Evolutionary conservation across 1,140 invertebrate genomes (phyloP).

Genomic region (Eciton burchellii): DNA sequence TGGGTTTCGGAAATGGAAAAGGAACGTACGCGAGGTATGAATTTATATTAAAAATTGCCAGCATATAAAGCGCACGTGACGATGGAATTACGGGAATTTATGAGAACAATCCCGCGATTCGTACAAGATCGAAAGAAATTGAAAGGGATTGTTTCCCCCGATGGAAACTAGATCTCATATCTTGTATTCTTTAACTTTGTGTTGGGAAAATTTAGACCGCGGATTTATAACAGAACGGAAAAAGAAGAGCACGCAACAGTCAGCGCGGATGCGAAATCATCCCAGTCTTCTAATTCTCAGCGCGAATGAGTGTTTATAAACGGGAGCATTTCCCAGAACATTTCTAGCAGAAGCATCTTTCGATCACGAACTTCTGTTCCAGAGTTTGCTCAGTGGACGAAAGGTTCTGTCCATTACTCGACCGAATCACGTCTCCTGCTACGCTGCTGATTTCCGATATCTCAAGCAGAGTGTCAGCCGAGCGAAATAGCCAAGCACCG

Average conservation of each 20-base stretch:
- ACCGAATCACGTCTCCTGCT: conserved; percentile 36
- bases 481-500: not conserved
- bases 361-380: conserved; percentile 71
- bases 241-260: conserved; percentile 63
- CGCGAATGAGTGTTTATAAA: conserved; percentile 66
- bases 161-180: not conserved
- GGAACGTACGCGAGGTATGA: conserved; percentile 14
- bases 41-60: conserved; percentile 21
- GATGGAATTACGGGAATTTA: conserved; percentile 6
- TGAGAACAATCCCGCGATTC: not conserved
- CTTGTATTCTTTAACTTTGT: not conserved
- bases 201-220: conserved; percentile 34
- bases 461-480: conserved; percentile 33
- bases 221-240: conserved; percentile 21
- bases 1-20: conserved; percentile 8
- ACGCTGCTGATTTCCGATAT: conserved; percentile 66
- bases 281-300: conserved; percentile 62
- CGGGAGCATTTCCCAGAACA: conserved; percentile 58
- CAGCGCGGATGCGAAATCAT: conserved; percentile 52
- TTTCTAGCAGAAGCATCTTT: conserved; percentile 67
- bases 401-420: conserved; percentile 68
- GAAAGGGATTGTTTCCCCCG: not conserved
- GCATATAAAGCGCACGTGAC: not conserved
- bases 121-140: not conserved
- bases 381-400: conserved; percentile 68